Evolutionary conservation across 2,797 vertebrate genomes (phyloP), one percentile per base, ranked within the genome.

Genomic region (Lophius americanus): DNA sequence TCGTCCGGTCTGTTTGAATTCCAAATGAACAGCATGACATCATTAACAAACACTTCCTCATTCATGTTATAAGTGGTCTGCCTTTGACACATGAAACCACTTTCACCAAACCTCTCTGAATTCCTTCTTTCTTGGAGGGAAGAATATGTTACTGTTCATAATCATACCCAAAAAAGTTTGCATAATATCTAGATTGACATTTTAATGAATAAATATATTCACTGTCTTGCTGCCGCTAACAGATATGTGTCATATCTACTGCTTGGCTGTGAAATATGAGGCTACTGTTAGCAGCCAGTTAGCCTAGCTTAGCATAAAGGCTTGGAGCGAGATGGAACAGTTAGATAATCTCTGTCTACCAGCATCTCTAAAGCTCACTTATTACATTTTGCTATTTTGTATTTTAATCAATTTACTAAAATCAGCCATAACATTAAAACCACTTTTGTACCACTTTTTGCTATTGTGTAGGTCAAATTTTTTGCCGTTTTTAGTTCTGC

Each of bases 1-100:
- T 71, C 37, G 57, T 65, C 4, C 7, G 3, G 4, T 64, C 2
- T 43, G 71, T 78, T 86, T 83, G 81, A 79, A 77, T 82, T 57
- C 49, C 83, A 84, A 76, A 81, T 81, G 51, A 54, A 13, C 32
- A 58, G 41, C 59, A 46, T 67, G 64, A 46, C 50, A 70, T 63
- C 60, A 47, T 39, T 32, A 44, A 77, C 77, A 78, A 66, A 44
- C 6, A 52, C 42, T 64, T 75, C 67, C 56, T 72, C 82, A 76
- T 84, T 73, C 39, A 6, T 64, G 59, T 64, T 57, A 68, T 64
- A 60, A 66, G 52, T 36, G 48, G 9, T 32, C 11, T 32, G 32
- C 43, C 57, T 59, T 42, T 57, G 48, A 70, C 55, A 64, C 75
- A 70, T 8, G 65, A 58, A 42, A 23, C 44, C 2, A 46, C 49